Evolutionary conservation across 1,140 invertebrate species (phyloP), one percentile per base, ranked within the genome.

Genomic region (Drosophila tristis): DNA sequence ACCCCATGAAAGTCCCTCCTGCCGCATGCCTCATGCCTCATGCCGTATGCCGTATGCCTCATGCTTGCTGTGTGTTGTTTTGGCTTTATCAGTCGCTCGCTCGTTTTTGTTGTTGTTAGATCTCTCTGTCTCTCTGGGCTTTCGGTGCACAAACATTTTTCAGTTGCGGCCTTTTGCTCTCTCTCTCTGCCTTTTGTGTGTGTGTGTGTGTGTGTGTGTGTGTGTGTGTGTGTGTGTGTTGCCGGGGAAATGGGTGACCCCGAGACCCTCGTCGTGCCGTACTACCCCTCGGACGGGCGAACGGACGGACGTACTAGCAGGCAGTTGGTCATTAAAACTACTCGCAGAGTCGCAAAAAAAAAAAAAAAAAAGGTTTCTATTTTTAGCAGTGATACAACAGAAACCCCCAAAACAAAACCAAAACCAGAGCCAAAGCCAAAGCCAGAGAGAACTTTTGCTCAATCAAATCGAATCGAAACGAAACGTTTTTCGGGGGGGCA

Each of bases 321-420:
- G 71, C 72, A 65, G 60, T 74, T 74, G 72, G 72, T 74, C 74
- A 76, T 76, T 76, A 76, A 76, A 77, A 77, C 74, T 68, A 76
- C 74, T 66, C 57, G 48, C 56, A 76, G 54, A 42, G 55, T 31
- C 63, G 53, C 23, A 25, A 25, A 25, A 25, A 62, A 74, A 76
- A 68, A 76, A 25, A 25, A 25, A 25, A 62, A 74, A 76, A 68
- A 76, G 63, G 82, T 87, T 86, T 74, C 82, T 86, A 86, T 86
- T 86, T 86, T 78, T 86, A 86, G 82, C 82, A 86, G 62, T 86
- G 82, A 86, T 80, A 76, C 73, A 78, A 78, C 44, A 66, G 67
- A 72, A 53, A 60, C 61, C 31, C 54, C 54, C 61, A 64, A 64
- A 64, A 60, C 66, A 68, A 68, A 68, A 70, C 71, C 35, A 39